phyloP scores from a whole-genome alignment of 2,888 invertebrate species.

The Coecobrya sp. region DNA sequence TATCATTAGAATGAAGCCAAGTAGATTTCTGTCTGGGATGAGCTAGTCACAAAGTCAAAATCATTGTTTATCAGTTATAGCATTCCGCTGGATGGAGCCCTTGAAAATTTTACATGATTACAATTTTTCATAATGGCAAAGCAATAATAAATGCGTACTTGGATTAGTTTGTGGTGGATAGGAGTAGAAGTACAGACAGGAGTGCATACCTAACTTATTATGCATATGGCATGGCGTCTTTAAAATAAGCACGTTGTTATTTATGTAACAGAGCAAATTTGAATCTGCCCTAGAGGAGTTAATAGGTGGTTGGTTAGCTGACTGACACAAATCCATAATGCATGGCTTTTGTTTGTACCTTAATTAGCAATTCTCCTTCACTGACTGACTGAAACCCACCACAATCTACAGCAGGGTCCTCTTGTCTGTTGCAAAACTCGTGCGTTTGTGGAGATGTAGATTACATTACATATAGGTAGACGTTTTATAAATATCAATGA shows the following conservation, averaged over 20 bases:
- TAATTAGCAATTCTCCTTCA: constrained; percentile 73
- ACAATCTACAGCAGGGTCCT: neutral
- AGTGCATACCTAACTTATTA: no score
- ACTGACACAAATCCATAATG: constrained; percentile 82
- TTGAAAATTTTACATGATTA: constrained; percentile 65
- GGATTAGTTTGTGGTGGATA: neutral
- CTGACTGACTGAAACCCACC: constrained; percentile 17
- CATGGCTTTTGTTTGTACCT: constrained; percentile 69
- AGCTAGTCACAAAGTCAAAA: neutral
- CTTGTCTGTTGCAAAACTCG: neutral
- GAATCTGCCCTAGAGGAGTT: constrained; percentile 73
- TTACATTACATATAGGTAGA: neutral
- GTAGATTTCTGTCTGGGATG: neutral
- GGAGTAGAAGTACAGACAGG: neutral
- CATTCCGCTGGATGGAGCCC: constrained; percentile 62
- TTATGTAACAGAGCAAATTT: constrained; percentile 65
- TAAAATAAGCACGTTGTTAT: neutral
- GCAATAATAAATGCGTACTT: neutral
- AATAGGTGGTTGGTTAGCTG: constrained; percentile 73
- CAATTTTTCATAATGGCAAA: constrained; percentile 36
- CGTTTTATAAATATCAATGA: neutral
- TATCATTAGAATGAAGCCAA: no score
- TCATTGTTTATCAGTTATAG: neutral
- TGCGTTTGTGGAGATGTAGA: neutral
- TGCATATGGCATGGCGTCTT: neutral